Base-by-base conservation (phyloP, 2,113 vertebrate genomes). In the Panthera leo region DNA sequence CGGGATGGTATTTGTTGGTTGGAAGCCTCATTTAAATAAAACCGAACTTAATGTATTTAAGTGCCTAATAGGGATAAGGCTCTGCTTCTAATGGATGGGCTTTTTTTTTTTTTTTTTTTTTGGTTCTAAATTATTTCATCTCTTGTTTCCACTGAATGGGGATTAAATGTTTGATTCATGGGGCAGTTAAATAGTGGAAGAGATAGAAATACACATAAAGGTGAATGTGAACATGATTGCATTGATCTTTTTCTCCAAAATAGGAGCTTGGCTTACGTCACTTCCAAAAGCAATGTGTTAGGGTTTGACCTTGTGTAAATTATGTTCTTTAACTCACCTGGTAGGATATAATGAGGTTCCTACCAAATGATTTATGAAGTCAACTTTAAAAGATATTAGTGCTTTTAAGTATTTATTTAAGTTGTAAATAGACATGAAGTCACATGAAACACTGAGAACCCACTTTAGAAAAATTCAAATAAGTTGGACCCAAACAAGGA, bases 1-100 rank as follows among this genome's bases (percentile, higher is more conserved):
- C 10, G 82, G 55, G 0, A 71, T 95, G 48, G 5, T 85, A 78
- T 96, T 97, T 96, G 86, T 97, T 97, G 70, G 97, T 93, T 90
- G 48, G n/a, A 80, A 94, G 31, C 3, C 53, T 53, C 73, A 91
- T 93, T 95, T 97, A 95, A 97, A 91, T 91, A 89, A 93, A 85
- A 91, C 86, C 14, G 79, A 96, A 94, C 96, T 84, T 65, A 89
- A 84, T 93, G 15, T 68, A 80, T 45, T 71, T 67, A 68, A 73
- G 3, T 83, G 7, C 21, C 18, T 80, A 79, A 85, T 84, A 65
- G 14, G 86, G 4, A 7, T 75, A 68, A 51, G 31, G 7, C 16
- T 86, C 21, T 79, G 15, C 29, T 71, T 88, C 45, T 53, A 51
- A 48, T 88, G 51, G 19, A 53, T 75, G 19, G 6, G 53, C 63